Percentiles rank a stretch among this genome's conserved stretches.
Evolutionary conservation across 2,888 invertebrate genomes (phyloP).

Genomic region (Rapana venosa): DNA sequence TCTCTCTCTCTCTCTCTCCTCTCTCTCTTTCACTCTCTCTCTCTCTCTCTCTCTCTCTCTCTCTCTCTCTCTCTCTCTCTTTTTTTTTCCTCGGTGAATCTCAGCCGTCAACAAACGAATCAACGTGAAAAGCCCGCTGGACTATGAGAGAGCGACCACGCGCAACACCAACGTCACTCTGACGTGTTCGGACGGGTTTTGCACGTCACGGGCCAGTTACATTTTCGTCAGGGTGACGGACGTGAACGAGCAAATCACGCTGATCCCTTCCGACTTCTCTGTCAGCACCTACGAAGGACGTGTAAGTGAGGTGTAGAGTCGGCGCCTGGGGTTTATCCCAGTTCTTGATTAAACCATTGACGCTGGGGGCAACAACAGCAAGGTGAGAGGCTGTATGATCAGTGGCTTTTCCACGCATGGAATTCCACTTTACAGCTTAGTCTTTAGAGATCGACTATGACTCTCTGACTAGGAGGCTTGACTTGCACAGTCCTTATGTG

Average conservation of each 20-base stretch:
- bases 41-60: neutral
- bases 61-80: neutral
- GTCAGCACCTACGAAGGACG: slow-evolving; percentile 29
- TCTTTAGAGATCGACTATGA: no score
- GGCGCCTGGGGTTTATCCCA: no score
- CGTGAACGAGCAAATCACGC: slow-evolving; percentile 27
- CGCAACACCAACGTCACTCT: slow-evolving; percentile 34
- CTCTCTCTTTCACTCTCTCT: no score
- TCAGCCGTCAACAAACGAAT: neutral
- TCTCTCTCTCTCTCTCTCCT: neutral
- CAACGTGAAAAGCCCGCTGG: slow-evolving; percentile 13
- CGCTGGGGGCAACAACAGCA: no score
- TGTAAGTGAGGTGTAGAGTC: slow-evolving; percentile 15
- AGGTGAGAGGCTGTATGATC: no score
- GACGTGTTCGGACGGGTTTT: slow-evolving; percentile 27
- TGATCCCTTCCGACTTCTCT: slow-evolving; percentile 29
- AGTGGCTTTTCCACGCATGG: no score
- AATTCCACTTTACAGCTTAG: no score
- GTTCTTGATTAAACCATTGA: no score
- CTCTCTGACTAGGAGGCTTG: no score
- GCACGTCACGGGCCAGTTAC: slow-evolving; percentile 19
- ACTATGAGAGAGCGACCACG: slow-evolving; percentile 18
- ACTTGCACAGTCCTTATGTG: no score
- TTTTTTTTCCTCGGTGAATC: neutral
- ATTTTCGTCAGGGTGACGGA: slow-evolving; percentile 37